phyloP scores from a whole-genome alignment of 2,797 vertebrate species.

The Podarcis lilfordi region DNA sequence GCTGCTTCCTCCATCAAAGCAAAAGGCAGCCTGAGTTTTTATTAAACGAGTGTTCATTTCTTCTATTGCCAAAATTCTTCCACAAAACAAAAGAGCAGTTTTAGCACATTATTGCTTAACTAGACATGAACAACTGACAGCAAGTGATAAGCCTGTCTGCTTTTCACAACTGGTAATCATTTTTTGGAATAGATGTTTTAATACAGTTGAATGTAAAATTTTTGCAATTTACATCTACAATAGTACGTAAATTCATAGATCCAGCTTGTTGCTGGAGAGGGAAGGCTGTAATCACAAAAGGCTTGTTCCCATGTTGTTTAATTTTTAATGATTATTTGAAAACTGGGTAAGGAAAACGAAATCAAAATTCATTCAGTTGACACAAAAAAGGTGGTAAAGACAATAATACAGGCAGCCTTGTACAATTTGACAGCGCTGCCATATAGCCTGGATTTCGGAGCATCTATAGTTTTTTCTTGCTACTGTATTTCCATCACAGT shows the following conservation, averaged over 20 bases:
- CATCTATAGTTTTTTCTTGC: conserved; percentile 50
- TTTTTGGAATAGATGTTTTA: conserved; percentile 92
- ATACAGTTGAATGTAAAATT: conserved; percentile 86
- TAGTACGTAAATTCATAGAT: conserved; percentile 85
- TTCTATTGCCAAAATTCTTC: conserved; percentile 97
- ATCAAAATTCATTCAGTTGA: conserved; percentile 76
- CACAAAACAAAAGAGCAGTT: conserved; percentile 90
- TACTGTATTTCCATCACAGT: conserved; percentile 66
- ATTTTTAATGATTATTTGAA: conserved; percentile 84
- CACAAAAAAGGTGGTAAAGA: conserved; percentile 71
- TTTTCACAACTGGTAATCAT: conserved; percentile 98
- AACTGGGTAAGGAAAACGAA: conserved; percentile 71
- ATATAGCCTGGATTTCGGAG: not conserved
- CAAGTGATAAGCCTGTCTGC: conserved; percentile 99
- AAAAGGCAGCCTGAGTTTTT: conserved; percentile 95
- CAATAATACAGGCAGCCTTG: conserved; percentile 72
- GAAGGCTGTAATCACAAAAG: conserved; percentile 83
- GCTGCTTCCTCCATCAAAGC: conserved; percentile 94
- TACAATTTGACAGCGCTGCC: conserved; percentile 50
- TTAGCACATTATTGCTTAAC: conserved; percentile 90
- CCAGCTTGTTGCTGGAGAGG: conserved; percentile 78
- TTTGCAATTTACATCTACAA: conserved; percentile 88
- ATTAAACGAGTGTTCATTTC: conserved; percentile 99
- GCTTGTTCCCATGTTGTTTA: conserved; percentile 78
- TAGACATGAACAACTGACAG: conserved; percentile 98